Conservation (phyloP, 2,888 invertebrate species). For the Ophraella communa region DNA sequence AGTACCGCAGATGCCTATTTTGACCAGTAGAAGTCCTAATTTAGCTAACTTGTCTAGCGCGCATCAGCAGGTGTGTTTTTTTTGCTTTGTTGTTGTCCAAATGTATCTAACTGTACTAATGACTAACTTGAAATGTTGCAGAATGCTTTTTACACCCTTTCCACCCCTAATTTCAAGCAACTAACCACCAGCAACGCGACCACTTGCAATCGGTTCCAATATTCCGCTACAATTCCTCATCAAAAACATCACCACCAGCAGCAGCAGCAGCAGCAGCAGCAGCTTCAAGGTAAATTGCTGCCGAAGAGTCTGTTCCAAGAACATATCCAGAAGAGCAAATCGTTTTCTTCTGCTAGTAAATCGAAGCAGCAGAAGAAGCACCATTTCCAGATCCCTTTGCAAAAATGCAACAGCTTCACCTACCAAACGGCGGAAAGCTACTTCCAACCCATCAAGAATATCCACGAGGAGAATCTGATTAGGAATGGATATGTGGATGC, state of each 20-base stretch:
- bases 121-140: constrained; percentile 51
- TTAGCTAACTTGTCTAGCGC: constrained; percentile 45
- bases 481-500: constrained; percentile 58
- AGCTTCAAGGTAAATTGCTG: too few relatives aligned
- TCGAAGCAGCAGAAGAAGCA: constrained; percentile 66
- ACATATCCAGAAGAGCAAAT: constrained; percentile 57
- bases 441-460: constrained; percentile 71
- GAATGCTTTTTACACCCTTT: constrained; percentile 62
- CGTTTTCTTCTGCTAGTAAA: constrained; percentile 57
- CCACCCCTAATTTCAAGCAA: constrained; percentile 66
- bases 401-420: constrained; percentile 70
- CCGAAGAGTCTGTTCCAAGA: constrained; percentile 58
- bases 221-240: constrained; percentile 65
- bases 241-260: too few relatives aligned
- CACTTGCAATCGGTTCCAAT: too few relatives aligned
- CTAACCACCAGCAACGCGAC: too few relatives aligned
- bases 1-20: constrained; percentile 56
- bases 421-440: constrained; percentile 64
- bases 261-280: too few relatives aligned
- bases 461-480: constrained; percentile 62
- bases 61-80: constrained; percentile 55
- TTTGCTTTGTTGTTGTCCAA: too few relatives aligned
- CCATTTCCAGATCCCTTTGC: constrained; percentile 69
- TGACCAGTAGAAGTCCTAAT: constrained; percentile 51
- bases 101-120: too few relatives aligned